phyloP scores from a whole-genome alignment of 2,888 invertebrate species.

The Tenthredo amoena region DNA sequence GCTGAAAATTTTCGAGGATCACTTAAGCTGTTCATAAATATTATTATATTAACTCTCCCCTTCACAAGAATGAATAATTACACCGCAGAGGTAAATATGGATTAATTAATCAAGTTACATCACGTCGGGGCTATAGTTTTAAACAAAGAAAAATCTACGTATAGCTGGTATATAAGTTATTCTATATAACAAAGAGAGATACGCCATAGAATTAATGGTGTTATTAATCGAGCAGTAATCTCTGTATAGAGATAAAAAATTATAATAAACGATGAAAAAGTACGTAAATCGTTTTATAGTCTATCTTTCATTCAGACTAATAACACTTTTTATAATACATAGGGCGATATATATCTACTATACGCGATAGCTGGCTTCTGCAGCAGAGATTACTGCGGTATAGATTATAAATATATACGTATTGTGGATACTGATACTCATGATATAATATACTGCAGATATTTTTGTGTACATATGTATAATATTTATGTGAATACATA shows the following conservation, averaged over 20 bases:
- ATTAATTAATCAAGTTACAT: slow-evolving; percentile 25
- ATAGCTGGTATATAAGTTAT: neutral
- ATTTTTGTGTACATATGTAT: neutral
- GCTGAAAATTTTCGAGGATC: neutral
- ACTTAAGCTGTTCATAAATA: neutral
- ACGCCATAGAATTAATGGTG: neutral
- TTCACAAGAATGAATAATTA: neutral
- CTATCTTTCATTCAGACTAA: neutral
- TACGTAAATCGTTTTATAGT: slow-evolving; percentile 2
- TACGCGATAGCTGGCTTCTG: neutral
- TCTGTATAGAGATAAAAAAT: neutral
- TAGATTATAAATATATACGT: neutral
- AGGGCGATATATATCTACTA: neutral
- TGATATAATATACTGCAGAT: neutral
- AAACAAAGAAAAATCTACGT: neutral
- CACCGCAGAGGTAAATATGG: slow-evolving; percentile 16
- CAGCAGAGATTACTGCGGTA: neutral
- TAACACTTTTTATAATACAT: slow-evolving; percentile 16
- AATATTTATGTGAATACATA: neutral
- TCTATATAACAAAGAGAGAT: neutral
- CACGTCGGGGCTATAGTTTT: neutral
- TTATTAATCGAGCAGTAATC: neutral
- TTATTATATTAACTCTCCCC: neutral
- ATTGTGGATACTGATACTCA: neutral
- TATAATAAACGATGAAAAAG: neutral